phyloP scores from a whole-genome alignment of 2,888 invertebrate species.

The Synanthedon formicaeformis region DNA sequence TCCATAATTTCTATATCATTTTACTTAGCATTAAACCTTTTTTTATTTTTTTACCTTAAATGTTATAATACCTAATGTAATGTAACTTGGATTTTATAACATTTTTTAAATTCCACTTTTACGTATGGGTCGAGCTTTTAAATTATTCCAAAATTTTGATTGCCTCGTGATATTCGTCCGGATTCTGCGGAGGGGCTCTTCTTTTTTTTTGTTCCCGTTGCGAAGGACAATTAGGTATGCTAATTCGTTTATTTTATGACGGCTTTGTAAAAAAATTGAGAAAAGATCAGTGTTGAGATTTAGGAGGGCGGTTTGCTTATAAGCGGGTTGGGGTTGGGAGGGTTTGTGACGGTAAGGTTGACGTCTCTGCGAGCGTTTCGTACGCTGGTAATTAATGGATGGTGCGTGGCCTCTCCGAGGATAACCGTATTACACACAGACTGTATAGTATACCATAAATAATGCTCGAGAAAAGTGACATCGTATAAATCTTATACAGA shows the following conservation, averaged over 20 bases:
- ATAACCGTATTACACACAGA: slow-evolving; percentile 11
- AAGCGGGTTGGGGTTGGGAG: slow-evolving; percentile 10
- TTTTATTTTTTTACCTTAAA: slow-evolving; percentile 25
- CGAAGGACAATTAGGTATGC: slow-evolving; percentile 61
- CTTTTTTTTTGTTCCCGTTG: slow-evolving; percentile 48
- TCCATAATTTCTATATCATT: slow-evolving; percentile 24
- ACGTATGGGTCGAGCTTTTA: slow-evolving; percentile 47
- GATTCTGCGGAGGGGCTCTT: slow-evolving; percentile 39
- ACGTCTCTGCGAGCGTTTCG: slow-evolving; percentile 27
- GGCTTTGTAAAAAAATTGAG: slow-evolving; percentile 36
- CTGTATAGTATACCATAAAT: neutral
- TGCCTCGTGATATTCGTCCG: slow-evolving; percentile 49
- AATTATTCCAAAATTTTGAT: slow-evolving; percentile 60
- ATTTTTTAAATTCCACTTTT: slow-evolving; percentile 34
- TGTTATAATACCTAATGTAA: slow-evolving; percentile 23
- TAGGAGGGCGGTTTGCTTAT: slow-evolving; percentile 21
- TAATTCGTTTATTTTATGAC: slow-evolving; percentile 61
- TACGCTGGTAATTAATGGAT: slow-evolving; percentile 36
- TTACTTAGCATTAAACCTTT: slow-evolving; percentile 43
- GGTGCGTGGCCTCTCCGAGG: slow-evolving; percentile 32
- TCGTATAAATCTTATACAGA: too few species aligned
- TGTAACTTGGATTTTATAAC: slow-evolving; percentile 32
- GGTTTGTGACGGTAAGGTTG: slow-evolving; percentile 19
- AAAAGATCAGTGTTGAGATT: slow-evolving; percentile 43
- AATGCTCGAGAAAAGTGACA: neutral